Base-by-base conservation (phyloP, 2,797 vertebrate species). In the Spea hammondii region DNA sequence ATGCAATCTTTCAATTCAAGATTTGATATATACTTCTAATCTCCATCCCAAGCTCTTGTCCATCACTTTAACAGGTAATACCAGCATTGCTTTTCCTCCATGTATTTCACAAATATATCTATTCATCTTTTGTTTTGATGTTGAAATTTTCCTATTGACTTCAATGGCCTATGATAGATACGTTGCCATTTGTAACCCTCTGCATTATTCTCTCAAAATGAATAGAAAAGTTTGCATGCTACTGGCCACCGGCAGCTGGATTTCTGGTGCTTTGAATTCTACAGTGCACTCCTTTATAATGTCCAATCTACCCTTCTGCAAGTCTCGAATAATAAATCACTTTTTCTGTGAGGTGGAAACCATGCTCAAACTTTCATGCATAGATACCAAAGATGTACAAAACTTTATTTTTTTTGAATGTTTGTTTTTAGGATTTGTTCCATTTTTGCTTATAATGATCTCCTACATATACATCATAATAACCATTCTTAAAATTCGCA, bases 101-200 rank as follows among this genome's bases (percentile, higher is more conserved):
- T 72, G 71, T 8, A 47, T 72, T 3, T 8, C 46, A 48, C 71
- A 72, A 44, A 60, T 54, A 8, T 60, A 48, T 57, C 9, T 72
- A 9, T 60, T 60, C 48, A 17, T 12, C 12, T 12, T 46, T 14
- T 72, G 71, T 62, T 6, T 72, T 46, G 11, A 13, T 8, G 13
- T 57, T 6, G 71, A 72, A 10, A 60, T 72, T 48, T 62, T 47
- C 45, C 54, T 72, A 14, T 46, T 72, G 13, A 49, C 71, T 8
- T 72, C 55, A n/a, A 72, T 72, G 71, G 55, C 71, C 47, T 72
- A 72, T 72, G 71, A 72, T 32, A 32, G 32, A 32, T 32, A 32
- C 2, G 32, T 32, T 32, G 32, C 32, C 32, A 32, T 32, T 32
- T 72, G 71, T 62, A 59, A 11, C 4, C 55, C 70, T 11, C 46